Evolutionary conservation across 2,888 invertebrate species (phyloP), one percentile per base, ranked within the genome.

Genomic region (Nowickia ferox): DNA sequence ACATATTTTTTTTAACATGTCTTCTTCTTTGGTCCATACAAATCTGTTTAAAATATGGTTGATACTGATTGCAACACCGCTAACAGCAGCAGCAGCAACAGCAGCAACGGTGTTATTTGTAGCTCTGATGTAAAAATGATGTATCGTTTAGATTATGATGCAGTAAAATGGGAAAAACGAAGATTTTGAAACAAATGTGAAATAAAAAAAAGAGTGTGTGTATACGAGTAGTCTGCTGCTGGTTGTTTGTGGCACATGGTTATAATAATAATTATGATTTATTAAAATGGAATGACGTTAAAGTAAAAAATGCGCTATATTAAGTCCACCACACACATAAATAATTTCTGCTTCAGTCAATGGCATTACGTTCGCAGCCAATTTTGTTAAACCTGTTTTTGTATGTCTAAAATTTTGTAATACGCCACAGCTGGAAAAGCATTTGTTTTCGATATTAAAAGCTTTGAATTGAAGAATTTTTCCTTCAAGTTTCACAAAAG

Each of bases 111-210:
- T 42, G 38, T 75, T 57, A 44, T 74, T 63, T 61, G 9, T 71
- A 30, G 61, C 38, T 30, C 51, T 53, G 65, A 44, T 59, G 17
- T 53, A 61, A 74, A 81, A 74, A 81, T 75, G 75, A 81, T 75
- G 68, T 68, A 81, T 81, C 72, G 65, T 57, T 65, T 40, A 48
- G 66, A 68, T 57, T 57, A 51, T 59, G 42, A 15, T 74, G 66
- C 38, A 40, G 51, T 40, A 46, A 78, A 51, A 9, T 15, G 19
- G 10, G 17, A 19, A 75, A 65, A 65, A 51, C n/a, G 8, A 40
- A 10, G n/a, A 13, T 66, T 71, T 57, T 30, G 30, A 19, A 71
- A 44, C 22, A 71, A n/a, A 30, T 57, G n/a, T 17, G 9, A 44
- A 3, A 19, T 11, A 68, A 22, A 38, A 0, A 22, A 11, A 66